A percentile compares a stretch with the other conserved stretches of the same genome.
Evolutionary conservation across 2,888 invertebrate genomes (phyloP).

Genomic region (Ichneumoninae sp.): DNA sequence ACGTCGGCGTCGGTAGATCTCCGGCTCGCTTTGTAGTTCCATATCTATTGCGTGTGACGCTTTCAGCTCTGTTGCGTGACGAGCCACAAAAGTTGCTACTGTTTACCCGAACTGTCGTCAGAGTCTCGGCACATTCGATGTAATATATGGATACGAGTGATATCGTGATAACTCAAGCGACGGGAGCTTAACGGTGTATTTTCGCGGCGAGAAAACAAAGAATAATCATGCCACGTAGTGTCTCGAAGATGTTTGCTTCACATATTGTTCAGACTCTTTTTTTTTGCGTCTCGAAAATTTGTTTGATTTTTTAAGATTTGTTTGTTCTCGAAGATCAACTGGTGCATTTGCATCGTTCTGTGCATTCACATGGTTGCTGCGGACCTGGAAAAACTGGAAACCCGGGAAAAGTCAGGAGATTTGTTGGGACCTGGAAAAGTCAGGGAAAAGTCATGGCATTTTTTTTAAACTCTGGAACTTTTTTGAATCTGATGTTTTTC

Average conservation of each 20-base stretch:
- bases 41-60: slow-evolving; percentile 7
- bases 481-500: no score
- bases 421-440: no score
- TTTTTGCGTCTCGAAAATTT: not conserved
- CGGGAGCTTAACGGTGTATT: not conserved
- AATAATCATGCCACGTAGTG: not conserved
- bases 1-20: slow-evolving; percentile 19
- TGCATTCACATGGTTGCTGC: not conserved
- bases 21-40: slow-evolving; percentile 30
- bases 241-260: not conserved
- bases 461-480: no score
- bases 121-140: slow-evolving; percentile 5
- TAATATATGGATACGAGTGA: slow-evolving; percentile 21
- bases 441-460: no score
- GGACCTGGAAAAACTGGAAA: no score
- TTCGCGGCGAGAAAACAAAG: slow-evolving; percentile 2
- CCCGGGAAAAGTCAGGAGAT: no score
- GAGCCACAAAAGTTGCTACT: slow-evolving; percentile 18
- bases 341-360: slow-evolving; percentile 4
- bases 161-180: slow-evolving; percentile 21
- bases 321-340: not conserved
- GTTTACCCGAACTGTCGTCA: slow-evolving; percentile 27
- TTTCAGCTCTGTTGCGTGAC: slow-evolving; percentile 19
- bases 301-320: not conserved
- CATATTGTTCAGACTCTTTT: not conserved